These are phyloP conservation scores for Graptemys geographica DNA, from an alignment of 2,797 vertebrate genomes.

Conservation along the genomic window DNA sequence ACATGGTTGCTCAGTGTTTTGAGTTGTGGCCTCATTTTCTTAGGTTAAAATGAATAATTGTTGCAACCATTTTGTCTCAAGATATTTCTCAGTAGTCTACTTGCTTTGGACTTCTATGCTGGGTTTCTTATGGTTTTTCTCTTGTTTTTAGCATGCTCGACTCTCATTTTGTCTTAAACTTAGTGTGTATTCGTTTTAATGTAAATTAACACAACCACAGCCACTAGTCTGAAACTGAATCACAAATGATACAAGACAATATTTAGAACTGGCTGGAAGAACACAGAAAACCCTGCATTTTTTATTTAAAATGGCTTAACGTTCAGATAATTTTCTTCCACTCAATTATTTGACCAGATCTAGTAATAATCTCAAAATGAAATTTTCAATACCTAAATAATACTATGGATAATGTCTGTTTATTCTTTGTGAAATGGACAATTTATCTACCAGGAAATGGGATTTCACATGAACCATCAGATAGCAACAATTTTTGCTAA, in stretches of 20 bases:
- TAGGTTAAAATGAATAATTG: neutral
- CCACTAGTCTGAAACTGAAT: neutral
- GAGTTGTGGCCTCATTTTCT: neutral
- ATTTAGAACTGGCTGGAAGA: neutral
- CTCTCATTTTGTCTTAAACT: neutral
- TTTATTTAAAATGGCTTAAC: neutral
- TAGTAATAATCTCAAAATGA: neutral
- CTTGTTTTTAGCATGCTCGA: neutral
- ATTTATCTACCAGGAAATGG: neutral
- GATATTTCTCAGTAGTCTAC: neutral
- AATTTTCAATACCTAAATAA: slow-evolving; percentile 1
- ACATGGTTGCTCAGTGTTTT: neutral
- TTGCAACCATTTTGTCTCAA: neutral
- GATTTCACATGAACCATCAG: neutral
- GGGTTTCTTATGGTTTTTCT: neutral
- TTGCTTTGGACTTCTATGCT: neutral
- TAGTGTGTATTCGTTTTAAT: neutral
- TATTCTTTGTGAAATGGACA: neutral
- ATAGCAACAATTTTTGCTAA: neutral
- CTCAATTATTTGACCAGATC: neutral
- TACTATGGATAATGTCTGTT: neutral
- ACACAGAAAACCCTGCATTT: neutral
- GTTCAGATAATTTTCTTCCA: neutral
- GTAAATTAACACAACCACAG: neutral
- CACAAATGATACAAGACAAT: neutral